Conservation (phyloP, 1,140 invertebrate genomes). For the Yoshiicerus persimilis region DNA sequence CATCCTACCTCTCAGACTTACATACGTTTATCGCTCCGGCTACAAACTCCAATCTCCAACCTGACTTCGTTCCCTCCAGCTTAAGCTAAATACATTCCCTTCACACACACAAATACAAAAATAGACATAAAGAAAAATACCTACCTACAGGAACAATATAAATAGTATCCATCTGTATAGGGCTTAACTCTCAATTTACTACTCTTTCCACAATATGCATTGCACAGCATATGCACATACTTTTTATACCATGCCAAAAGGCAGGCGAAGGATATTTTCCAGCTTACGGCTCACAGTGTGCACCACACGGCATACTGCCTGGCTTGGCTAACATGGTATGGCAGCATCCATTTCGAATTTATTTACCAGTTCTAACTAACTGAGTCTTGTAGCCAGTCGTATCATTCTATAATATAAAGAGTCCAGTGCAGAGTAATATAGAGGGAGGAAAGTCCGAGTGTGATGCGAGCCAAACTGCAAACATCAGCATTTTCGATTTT, state of each 20-base stretch:
- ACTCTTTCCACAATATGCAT: not conserved
- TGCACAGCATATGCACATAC: not conserved
- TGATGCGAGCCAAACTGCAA: not conserved
- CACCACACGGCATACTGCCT: not conserved
- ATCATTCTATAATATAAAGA: not conserved
- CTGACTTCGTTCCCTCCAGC: not conserved
- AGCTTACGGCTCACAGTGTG: not conserved
- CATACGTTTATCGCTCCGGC: not conserved
- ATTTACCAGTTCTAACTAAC: not conserved
- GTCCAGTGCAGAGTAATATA: not conserved
- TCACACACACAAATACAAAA: not conserved
- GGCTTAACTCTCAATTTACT: not conserved
- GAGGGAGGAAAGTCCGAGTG: not conserved
- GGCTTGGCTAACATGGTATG: too few species aligned
- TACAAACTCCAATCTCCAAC: not conserved
- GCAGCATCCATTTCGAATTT: too few species aligned
- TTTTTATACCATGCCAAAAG: not conserved
- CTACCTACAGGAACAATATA: not conserved
- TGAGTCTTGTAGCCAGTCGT: not conserved
- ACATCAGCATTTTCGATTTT: slow-evolving; percentile 15
- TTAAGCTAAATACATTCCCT: not conserved
- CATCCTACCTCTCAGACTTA: not conserved
- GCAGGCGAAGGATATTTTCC: not conserved
- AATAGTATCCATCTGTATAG: not conserved
- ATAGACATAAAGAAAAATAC: not conserved